Evolutionary conservation across 2,888 invertebrate genomes (phyloP).

Genomic region (Dascillus cervinus): DNA sequence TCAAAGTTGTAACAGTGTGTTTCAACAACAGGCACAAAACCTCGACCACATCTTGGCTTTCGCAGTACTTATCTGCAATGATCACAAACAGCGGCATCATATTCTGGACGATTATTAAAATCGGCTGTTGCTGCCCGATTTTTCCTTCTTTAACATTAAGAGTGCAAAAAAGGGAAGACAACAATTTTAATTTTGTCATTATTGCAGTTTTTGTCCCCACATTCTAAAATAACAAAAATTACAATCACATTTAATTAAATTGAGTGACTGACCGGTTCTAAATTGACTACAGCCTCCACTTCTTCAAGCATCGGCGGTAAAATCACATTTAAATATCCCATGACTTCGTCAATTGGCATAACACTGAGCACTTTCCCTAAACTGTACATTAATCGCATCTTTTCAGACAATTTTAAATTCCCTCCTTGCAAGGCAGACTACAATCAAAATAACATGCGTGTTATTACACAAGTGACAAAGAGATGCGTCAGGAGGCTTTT

Average conservation of each 20-base stretch:
- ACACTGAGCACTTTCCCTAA: slow-evolving; percentile 67
- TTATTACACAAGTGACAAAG: background rate
- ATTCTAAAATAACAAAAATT: slow-evolving; percentile 33
- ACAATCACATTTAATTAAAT: slow-evolving; percentile 4
- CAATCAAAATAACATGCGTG: slow-evolving; percentile 20
- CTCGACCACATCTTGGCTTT: slow-evolving; percentile 57
- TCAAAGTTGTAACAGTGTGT: slow-evolving; percentile 61
- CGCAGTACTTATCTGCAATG: slow-evolving; percentile 55
- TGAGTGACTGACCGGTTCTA: slow-evolving; percentile 42
- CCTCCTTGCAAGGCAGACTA: slow-evolving; percentile 49
- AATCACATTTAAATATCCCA: slow-evolving; percentile 61
- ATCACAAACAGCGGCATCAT: slow-evolving; percentile 55
- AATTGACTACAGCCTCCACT: slow-evolving; percentile 48
- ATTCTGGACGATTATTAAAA: slow-evolving; percentile 52
- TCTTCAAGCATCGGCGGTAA: slow-evolving; percentile 60
- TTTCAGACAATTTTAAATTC: slow-evolving; percentile 57
- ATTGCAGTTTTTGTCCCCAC: slow-evolving; percentile 47
- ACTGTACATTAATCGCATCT: slow-evolving; percentile 66
- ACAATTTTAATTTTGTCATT: slow-evolving; percentile 58
- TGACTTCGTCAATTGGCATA: slow-evolving; percentile 54
- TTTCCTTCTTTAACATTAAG: slow-evolving; percentile 36
- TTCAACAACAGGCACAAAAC: slow-evolving; percentile 68
- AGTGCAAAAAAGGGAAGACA: slow-evolving; percentile 54
- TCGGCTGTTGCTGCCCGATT: slow-evolving; percentile 43
- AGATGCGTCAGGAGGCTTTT: too few species aligned